These are phyloP conservation scores for Chymomyza caudatula DNA, from an alignment of 2,888 invertebrate genomes.

Conservation along the genomic window DNA sequence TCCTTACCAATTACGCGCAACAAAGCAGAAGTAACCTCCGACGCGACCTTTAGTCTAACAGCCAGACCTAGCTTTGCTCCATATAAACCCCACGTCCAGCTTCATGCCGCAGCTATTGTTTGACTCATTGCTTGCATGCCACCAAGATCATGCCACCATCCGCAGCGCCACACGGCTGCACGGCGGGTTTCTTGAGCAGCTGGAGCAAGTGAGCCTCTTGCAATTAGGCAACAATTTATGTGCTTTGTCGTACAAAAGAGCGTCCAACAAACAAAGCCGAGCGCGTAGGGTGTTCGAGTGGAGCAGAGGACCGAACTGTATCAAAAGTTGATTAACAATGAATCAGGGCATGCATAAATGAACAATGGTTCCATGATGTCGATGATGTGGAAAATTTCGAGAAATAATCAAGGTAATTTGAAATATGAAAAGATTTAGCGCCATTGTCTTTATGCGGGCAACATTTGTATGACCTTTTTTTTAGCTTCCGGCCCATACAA, in stretches of 20 bases:
- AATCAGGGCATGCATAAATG: neutral
- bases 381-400: too few species aligned
- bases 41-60: neutral
- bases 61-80: neutral
- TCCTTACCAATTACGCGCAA: constrained; percentile 54
- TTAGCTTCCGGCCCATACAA: too few species aligned
- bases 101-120: neutral
- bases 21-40: constrained; percentile 23
- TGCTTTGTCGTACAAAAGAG: constrained; percentile 41
- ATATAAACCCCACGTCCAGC: neutral
- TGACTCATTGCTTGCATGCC: neutral
- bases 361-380: neutral
- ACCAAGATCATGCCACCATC: too few species aligned
- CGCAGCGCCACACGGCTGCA: neutral
- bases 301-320: constrained; percentile 18
- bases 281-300: neutral
- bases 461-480: too few species aligned
- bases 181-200: neutral
- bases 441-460: too few species aligned
- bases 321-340: constrained; percentile 16
- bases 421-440: too few species aligned
- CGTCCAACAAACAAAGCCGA: constrained; percentile 2
- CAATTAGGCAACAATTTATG: constrained; percentile 68
- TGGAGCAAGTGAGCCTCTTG: constrained; percentile 48
- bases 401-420: too few species aligned